phyloP scores from a whole-genome alignment of 2,797 vertebrate species.

The Nannoperca obscura region DNA sequence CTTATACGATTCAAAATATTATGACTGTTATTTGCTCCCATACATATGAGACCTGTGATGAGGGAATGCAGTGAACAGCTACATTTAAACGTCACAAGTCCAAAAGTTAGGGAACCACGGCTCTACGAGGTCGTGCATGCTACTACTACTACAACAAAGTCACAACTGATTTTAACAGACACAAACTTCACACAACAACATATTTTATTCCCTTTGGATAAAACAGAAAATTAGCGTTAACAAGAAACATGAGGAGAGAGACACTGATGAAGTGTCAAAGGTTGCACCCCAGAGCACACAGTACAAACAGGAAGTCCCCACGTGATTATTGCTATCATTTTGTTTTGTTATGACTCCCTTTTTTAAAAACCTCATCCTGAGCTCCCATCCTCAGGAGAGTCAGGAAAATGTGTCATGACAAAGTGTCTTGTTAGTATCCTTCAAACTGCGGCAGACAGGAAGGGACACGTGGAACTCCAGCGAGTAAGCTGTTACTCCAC shows the following conservation, averaged over 20 bases:
- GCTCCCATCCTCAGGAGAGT: not conserved
- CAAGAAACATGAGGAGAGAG: not conserved
- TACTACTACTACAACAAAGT: not conserved
- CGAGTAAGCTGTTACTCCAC: constrained; percentile 15
- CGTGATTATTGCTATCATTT: not conserved
- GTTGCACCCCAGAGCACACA: not conserved
- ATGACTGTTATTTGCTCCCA: not conserved
- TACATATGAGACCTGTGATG: not conserved
- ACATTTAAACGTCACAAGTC: not conserved
- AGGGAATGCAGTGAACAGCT: not conserved
- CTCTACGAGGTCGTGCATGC: not conserved
- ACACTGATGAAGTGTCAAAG: too few relatives aligned
- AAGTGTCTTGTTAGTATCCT: constrained; percentile 38
- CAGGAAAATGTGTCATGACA: not conserved
- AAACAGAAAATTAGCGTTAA: not conserved
- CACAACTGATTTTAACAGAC: not conserved
- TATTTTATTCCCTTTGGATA: not conserved
- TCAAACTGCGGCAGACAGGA: constrained; percentile 30
- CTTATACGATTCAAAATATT: not conserved
- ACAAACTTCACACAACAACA: not conserved
- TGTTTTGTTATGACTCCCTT: not conserved
- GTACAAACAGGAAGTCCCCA: constrained; percentile 1
- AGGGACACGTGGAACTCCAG: constrained; percentile 21
- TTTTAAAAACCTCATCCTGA: constrained; percentile 11
- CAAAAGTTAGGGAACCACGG: not conserved